Evolutionary conservation across 2,888 invertebrate species (phyloP).

Genomic region (Volucella bombylans): DNA sequence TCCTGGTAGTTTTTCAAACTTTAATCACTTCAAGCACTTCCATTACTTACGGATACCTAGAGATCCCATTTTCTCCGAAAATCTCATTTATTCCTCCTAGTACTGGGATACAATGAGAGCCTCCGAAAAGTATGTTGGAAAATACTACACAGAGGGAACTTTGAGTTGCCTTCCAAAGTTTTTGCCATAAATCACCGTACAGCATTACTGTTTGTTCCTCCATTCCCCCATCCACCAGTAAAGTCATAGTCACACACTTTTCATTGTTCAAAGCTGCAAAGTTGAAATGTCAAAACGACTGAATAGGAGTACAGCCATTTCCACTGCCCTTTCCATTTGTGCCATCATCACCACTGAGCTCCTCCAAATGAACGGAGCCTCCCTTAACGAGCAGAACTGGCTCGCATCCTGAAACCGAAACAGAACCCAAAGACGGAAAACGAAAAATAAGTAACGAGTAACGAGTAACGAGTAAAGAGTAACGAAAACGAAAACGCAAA

Average conservation of each 20-base stretch:
- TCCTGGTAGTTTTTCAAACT: slow-evolving; percentile 14
- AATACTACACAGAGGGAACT: slow-evolving; percentile 16
- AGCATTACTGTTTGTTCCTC: neutral
- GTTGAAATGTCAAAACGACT: slow-evolving; percentile 52
- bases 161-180: slow-evolving; percentile 40
- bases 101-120: no score
- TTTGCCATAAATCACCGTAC: slow-evolving; percentile 52
- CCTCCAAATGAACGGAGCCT: slow-evolving; percentile 10
- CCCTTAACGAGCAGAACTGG: slow-evolving; percentile 3
- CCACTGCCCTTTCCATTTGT: no score
- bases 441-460: neutral
- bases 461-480: no score
- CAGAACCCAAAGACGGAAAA: neutral
- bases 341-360: neutral
- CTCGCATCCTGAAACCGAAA: neutral
- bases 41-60: slow-evolving; percentile 5
- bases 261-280: slow-evolving; percentile 34
- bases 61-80: slow-evolving; percentile 24
- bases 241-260: slow-evolving; percentile 27
- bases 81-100: slow-evolving; percentile 20
- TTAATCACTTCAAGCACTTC: slow-evolving; percentile 22
- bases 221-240: neutral
- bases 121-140: neutral
- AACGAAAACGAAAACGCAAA: neutral
- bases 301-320: no score